phyloP scores from a whole-genome alignment of 2,888 invertebrate species.

The Hydrotaea diabolus region DNA sequence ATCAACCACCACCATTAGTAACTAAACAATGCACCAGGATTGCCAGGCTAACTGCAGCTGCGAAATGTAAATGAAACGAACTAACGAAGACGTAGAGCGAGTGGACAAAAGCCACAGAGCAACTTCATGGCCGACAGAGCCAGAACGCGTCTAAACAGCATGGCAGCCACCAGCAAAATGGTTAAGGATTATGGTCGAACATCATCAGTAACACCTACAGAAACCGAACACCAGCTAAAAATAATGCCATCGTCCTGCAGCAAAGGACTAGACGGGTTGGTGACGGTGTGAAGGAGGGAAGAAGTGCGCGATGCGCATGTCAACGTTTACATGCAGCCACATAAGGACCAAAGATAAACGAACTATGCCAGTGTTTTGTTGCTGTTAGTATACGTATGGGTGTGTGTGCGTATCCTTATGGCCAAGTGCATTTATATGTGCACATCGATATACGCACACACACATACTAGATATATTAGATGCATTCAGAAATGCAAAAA shows the following conservation, averaged over 20 bases:
- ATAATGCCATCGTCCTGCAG: neutral
- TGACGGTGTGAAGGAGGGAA: conserved; percentile 30
- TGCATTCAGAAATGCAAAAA: conserved; percentile 39
- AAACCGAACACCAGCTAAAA: conserved; percentile 12
- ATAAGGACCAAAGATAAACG: neutral
- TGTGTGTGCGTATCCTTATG: neutral
- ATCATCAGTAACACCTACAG: conserved; percentile 50
- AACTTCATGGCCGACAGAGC: conserved; percentile 1
- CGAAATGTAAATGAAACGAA: neutral
- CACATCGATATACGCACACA: neutral
- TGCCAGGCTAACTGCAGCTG: conserved; percentile 34
- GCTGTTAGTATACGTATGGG: conserved; percentile 1
- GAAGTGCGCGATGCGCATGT: conserved; percentile 54
- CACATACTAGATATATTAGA: conserved; percentile 15
- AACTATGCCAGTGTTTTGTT: conserved; percentile 21
- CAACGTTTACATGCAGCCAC: conserved; percentile 15
- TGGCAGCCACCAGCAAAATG: conserved; percentile 61
- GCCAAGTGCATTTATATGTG: conserved; percentile 1
- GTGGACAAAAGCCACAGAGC: neutral
- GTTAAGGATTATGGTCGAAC: conserved; percentile 44
- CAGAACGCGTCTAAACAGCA: conserved; percentile 64
- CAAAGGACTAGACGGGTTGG: neutral
- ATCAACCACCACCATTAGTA: conserved; percentile 56
- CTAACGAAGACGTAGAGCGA: neutral
- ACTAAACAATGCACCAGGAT: conserved; percentile 60